These are phyloP conservation scores for Toxotes jaculatrix DNA, from an alignment of 2,113 vertebrate species.

Conservation along the genomic window DNA sequence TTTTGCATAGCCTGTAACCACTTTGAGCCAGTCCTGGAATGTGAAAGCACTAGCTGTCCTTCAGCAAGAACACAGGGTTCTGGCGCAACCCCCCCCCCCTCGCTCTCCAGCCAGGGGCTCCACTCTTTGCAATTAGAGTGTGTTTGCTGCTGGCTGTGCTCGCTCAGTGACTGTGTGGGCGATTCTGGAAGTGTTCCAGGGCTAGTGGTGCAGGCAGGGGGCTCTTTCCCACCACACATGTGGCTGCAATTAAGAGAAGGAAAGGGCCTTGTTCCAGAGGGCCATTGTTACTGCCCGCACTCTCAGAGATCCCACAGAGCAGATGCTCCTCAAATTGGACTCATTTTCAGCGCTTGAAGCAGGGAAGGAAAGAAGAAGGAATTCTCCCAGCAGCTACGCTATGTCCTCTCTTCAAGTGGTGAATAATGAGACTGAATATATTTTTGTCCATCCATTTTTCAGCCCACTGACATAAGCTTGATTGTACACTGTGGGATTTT, in stretches of 20 bases:
- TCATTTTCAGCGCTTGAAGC: constrained; percentile 67
- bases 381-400: constrained; percentile 52
- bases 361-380: constrained; percentile 53
- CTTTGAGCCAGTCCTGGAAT: constrained; percentile 68
- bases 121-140: constrained; percentile 82
- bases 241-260: constrained; percentile 79
- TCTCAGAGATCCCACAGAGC: constrained; percentile 76
- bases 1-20: constrained; percentile 64
- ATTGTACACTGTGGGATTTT: constrained; percentile 33
- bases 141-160: constrained; percentile 79
- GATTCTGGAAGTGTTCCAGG: constrained; percentile 76
- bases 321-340: constrained; percentile 78
- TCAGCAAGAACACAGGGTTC: constrained; percentile 67
- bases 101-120: constrained; percentile 75
- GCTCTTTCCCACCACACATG: constrained; percentile 76
- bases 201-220: constrained; percentile 75
- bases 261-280: constrained; percentile 74
- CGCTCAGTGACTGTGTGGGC: constrained; percentile 73
- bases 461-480: constrained; percentile 42
- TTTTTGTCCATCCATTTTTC: constrained; percentile 62
- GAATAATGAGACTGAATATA: constrained; percentile 65
- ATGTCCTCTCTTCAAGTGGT: constrained; percentile 58
- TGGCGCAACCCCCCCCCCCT: constrained; percentile 54
- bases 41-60: constrained; percentile 74
- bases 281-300: constrained; percentile 69